phyloP scores from a whole-genome alignment of 2,113 vertebrate genomes.

The Machaerirhynchus nigripectus region DNA sequence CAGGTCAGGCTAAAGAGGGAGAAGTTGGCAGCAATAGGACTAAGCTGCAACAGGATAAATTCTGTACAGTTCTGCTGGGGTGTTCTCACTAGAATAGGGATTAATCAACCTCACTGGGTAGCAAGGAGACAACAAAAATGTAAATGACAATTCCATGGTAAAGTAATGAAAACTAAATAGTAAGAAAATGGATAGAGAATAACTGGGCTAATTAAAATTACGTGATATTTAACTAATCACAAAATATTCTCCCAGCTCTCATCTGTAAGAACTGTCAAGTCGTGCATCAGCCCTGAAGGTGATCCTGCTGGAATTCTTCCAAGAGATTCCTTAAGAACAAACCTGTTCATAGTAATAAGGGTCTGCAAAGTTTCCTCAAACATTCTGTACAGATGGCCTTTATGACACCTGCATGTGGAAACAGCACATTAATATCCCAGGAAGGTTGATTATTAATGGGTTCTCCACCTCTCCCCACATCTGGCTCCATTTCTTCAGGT shows the following conservation, averaged over 20 bases:
- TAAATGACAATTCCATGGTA: not conserved
- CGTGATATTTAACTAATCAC: not conserved
- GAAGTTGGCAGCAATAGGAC: not conserved
- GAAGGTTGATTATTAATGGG: not conserved
- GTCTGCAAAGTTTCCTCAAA: not conserved
- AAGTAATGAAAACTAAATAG: not conserved
- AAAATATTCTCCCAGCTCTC: not conserved
- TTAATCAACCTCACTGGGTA: not conserved
- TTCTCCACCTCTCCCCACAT: not conserved
- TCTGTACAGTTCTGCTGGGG: not conserved
- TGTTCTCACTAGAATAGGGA: not conserved
- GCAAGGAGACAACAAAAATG: not conserved
- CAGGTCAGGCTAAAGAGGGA: not conserved
- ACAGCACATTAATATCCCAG: not conserved
- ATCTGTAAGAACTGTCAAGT: not conserved
- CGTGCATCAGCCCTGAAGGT: not conserved
- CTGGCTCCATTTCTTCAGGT: not conserved
- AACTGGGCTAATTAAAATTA: not conserved
- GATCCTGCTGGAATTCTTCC: not conserved
- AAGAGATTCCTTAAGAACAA: not conserved
- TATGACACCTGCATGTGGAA: not conserved
- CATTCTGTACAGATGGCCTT: not conserved
- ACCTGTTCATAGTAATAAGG: fast-evolving
- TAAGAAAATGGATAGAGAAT: not conserved
- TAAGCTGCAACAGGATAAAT: not conserved